These are phyloP conservation scores for Autographa pulchrina DNA, from an alignment of 2,888 invertebrate genomes.

Conservation along the genomic window DNA sequence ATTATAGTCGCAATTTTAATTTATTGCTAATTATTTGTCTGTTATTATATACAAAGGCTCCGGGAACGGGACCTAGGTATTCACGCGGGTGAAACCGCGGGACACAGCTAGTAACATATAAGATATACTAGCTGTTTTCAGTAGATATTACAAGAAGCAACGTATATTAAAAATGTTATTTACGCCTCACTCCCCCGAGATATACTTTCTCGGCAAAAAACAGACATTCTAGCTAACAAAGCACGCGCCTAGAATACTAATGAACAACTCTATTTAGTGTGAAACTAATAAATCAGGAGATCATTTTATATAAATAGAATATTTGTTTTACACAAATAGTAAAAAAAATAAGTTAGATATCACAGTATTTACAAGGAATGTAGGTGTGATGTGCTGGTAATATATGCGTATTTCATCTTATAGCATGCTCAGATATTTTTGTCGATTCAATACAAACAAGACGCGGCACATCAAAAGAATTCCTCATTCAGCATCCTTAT, in stretches of 20 bases:
- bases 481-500: conserved; percentile 25
- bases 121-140: neutral
- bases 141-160: neutral
- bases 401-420: too few relatives aligned
- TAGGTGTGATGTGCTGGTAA: too few relatives aligned
- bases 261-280: conserved; percentile 28
- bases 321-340: conserved; percentile 15
- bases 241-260: conserved; percentile 39
- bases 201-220: conserved; percentile 44
- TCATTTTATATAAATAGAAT: conserved; percentile 18
- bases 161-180: conserved; percentile 19
- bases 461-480: conserved; percentile 15
- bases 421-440: neutral
- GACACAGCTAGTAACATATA: too few relatives aligned
- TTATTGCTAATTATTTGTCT: too few relatives aligned
- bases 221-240: conserved; percentile 34
- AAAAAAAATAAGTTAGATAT: neutral
- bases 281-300: conserved; percentile 30
- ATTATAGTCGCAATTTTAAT: too few relatives aligned
- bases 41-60: neutral
- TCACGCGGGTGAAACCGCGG: too few relatives aligned
- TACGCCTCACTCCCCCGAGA: conserved; percentile 35
- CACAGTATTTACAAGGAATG: too few relatives aligned
- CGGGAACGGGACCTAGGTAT: too few relatives aligned
- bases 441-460: conserved; percentile 14